Percentiles rank a stretch among this genome's conserved stretches.
phyloP scores from a whole-genome alignment of 2,888 invertebrate species.

The Diadegma fenestrale region DNA sequence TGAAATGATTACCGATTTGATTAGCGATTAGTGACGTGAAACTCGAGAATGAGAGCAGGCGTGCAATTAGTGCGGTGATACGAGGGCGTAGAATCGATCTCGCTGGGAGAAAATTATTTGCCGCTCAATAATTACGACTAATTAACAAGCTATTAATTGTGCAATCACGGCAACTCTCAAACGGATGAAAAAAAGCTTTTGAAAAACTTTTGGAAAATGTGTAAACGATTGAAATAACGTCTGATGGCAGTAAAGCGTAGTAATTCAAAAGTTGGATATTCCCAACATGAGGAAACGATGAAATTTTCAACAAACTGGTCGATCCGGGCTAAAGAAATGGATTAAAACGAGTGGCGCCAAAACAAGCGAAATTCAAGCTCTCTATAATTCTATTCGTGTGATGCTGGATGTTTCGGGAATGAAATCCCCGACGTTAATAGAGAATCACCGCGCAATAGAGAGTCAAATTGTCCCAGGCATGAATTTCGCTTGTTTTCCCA shows the following conservation, averaged over 20 bases:
- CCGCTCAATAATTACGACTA: background rate
- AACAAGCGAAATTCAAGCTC: constrained; percentile 24
- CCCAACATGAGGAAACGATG: background rate
- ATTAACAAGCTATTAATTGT: background rate
- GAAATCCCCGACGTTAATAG: constrained; percentile 34
- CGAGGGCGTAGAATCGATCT: background rate
- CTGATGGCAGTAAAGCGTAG: background rate
- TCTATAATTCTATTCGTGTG: constrained; percentile 27
- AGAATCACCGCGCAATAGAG: constrained; percentile 30
- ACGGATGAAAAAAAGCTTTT: background rate
- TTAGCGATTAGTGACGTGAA: background rate
- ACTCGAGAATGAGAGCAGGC: background rate
- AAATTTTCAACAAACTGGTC: background rate
- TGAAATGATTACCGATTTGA: background rate
- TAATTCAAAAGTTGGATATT: background rate
- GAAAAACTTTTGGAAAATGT: background rate
- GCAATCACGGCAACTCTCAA: background rate
- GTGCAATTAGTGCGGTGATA: background rate
- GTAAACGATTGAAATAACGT: background rate
- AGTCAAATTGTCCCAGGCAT: constrained; percentile 30
- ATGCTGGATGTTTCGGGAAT: background rate
- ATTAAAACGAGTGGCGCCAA: background rate
- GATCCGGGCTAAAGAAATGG: background rate
- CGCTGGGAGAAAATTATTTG: background rate
- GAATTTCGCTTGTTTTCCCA: constrained; percentile 34